Conservation (phyloP, 1,140 invertebrate genomes). For the Plutomurus gul region DNA sequence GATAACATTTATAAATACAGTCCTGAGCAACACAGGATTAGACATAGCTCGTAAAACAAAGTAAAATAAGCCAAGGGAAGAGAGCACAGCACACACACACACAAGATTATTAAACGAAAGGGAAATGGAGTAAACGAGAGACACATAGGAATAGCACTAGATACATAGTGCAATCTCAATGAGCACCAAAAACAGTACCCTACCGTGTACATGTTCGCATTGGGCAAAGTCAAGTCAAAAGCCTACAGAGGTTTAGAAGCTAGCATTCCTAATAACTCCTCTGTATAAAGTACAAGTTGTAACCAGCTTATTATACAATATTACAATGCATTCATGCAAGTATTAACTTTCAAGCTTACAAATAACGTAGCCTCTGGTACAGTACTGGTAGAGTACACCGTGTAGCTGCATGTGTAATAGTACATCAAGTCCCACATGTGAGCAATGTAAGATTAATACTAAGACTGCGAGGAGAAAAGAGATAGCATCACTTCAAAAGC, state of each 20-base stretch:
- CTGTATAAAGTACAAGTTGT: no score
- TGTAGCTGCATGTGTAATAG: no score
- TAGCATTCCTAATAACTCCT: no score
- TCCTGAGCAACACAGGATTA: not conserved
- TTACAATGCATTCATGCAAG: not conserved
- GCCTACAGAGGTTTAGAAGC: not conserved
- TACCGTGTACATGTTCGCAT: no score
- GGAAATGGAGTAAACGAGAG: not conserved
- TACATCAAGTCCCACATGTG: no score
- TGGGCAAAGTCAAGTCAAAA: constrained; percentile 15
- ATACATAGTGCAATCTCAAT: not conserved
- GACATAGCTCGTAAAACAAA: constrained; percentile 6
- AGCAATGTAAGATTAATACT: no score
- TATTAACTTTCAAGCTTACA: no score
- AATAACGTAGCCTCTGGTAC: no score
- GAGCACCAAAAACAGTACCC: no score
- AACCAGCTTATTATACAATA: not conserved
- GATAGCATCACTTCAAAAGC: constrained; percentile 6
- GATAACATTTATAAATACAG: not conserved
- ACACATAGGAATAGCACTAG: not conserved
- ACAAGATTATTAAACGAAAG: not conserved
- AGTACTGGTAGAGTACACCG: no score
- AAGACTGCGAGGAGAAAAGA: no score
- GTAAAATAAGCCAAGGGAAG: constrained; percentile 23
- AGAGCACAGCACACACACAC: not conserved